Base-by-base conservation (phyloP, 2,888 invertebrate genomes). In the Sicus ferrugineus region DNA sequence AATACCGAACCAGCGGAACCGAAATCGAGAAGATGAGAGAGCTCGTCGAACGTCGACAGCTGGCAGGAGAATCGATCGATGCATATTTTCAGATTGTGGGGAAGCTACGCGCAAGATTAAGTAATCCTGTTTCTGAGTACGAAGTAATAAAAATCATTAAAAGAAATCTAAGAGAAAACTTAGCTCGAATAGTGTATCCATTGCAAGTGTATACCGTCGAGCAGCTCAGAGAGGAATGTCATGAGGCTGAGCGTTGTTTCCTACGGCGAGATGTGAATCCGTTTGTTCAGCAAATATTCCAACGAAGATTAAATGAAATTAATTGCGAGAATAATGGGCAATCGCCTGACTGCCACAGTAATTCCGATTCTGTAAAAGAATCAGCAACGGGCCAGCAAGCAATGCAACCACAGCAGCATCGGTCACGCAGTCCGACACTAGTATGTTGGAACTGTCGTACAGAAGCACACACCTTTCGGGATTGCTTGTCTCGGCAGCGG, bases 131-230 rank as follows among this genome's bases (percentile, higher is more conserved):
- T 16, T 48, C 61, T 0, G 69, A 69, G 21, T 9, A 34, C 0
- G 65, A 69, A 38, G 48, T 66, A 14, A 65, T 69, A 0, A 34
- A 52, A 16, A 69, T 69, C 2, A 26, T 69, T 7, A 69, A 69
- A 34, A n/a, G 66, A 26, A 69, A 69, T 14, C 11, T 69, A 11
- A 34, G 42, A 0, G 14, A 23, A 14, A 38, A 61, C 42, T 14
- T 69, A 1, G 23, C 38, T 1, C 50, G 52, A 21, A 69, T 52
- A 30, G n/a, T 66, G 4, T 66, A 52, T 30, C 50, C 65, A 1
- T 30, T 63, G 30, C 23, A n/a, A 2, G 31, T 68, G 3, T 63
- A 63, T 16, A 30, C 62, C 5, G 48, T 69, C 9, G 48, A 64
- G 4, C 69, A 69, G 1, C 34, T 69, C 14, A 14, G 52, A 6